phyloP scores from a whole-genome alignment of 1,140 invertebrate genomes.

The Dreissena polymorpha region DNA sequence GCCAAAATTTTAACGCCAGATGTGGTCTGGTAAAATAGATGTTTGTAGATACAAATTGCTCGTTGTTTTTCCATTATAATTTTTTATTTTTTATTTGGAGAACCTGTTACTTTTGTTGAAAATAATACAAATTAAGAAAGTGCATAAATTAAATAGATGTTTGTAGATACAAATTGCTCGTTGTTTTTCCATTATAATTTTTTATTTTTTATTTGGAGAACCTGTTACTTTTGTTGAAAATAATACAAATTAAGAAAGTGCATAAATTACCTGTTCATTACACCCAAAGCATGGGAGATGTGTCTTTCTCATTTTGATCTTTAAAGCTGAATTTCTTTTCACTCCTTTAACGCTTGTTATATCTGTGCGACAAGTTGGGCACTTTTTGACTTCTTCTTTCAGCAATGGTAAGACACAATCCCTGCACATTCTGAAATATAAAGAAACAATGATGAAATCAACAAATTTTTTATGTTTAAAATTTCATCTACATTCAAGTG shows the following conservation, averaged over 20 bases:
- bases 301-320: not conserved
- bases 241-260: not conserved
- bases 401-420: slow-evolving; percentile 27
- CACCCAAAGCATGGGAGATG: slow-evolving; percentile 34
- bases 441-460: not conserved
- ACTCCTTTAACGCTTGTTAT: not conserved
- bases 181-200: too few species aligned
- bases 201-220: too few species aligned
- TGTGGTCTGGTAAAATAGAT: too few species aligned
- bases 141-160: too few species aligned
- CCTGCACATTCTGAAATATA: slow-evolving; percentile 26
- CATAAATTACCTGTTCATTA: slow-evolving; percentile 20
- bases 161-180: too few species aligned
- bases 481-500: not conserved
- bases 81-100: too few species aligned
- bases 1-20: too few species aligned
- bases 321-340: not conserved
- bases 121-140: not conserved
- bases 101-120: not conserved
- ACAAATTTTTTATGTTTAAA: not conserved
- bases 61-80: too few species aligned
- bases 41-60: too few species aligned
- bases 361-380: slow-evolving; percentile 24
- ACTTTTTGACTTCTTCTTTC: slow-evolving; percentile 3
- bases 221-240: not conserved